phyloP scores from a whole-genome alignment of 2,888 invertebrate genomes.

The Xestoiulus laeticollis region DNA sequence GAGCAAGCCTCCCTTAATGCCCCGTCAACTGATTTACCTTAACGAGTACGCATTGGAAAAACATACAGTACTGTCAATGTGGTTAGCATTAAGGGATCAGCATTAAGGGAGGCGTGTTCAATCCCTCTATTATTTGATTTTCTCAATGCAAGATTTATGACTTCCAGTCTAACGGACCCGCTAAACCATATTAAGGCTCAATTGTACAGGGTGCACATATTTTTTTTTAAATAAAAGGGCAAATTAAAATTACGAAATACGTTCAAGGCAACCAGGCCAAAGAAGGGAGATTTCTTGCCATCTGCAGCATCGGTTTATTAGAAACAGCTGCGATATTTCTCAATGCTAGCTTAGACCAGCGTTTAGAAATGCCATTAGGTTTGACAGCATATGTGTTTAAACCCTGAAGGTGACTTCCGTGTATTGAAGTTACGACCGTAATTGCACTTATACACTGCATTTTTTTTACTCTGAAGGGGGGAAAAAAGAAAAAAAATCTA shows the following conservation, averaged over 20 bases:
- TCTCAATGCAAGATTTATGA: not conserved
- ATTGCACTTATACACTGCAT: not conserved
- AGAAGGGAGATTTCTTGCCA: not conserved
- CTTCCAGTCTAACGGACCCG: not conserved
- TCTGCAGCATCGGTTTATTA: not conserved
- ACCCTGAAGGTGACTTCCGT: slow-evolving; percentile 34
- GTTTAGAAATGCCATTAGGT: not conserved
- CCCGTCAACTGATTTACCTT: too few species aligned
- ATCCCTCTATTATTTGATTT: too few species aligned
- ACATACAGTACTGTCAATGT: too few species aligned
- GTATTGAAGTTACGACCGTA: not conserved
- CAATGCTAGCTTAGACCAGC: not conserved
- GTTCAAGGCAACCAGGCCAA: not conserved
- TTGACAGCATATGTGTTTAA: slow-evolving; percentile 22
- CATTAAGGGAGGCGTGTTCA: too few species aligned
- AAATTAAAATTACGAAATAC: too few species aligned
- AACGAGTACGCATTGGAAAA: too few species aligned
- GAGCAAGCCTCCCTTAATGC: too few species aligned
- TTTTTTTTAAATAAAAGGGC: not conserved
- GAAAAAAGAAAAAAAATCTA: not conserved
- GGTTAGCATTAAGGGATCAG: too few species aligned
- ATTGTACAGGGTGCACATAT: not conserved
- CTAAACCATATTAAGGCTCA: too few species aligned
- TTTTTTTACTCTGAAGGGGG: not conserved
- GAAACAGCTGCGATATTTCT: slow-evolving; percentile 37